Conservation (phyloP, 2,797 vertebrate species). For the Chrysocyon brachyurus region DNA sequence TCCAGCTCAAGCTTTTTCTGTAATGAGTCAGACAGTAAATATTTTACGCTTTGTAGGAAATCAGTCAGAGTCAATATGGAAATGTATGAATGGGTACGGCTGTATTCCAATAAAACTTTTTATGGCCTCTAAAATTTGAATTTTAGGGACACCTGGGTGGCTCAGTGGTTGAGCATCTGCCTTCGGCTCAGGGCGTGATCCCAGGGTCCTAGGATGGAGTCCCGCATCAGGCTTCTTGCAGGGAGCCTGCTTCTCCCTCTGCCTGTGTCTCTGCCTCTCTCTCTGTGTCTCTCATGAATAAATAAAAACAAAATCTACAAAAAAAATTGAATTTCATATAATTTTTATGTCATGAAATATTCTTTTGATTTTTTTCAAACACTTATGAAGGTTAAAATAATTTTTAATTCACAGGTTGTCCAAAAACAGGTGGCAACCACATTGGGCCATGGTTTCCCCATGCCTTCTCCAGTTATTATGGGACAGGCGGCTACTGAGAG, state of each 20-base stretch:
- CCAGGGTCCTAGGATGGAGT: too few species aligned
- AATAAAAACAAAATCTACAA: too few species aligned
- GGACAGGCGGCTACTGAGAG: not conserved
- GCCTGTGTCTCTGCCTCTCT: too few species aligned
- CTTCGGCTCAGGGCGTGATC: too few species aligned
- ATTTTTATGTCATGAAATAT: conserved; percentile 1
- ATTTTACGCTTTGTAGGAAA: not conserved
- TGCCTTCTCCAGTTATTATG: not conserved
- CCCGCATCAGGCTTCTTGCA: too few species aligned
- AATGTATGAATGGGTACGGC: not conserved
- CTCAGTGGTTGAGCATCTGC: too few species aligned
- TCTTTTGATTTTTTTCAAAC: not conserved
- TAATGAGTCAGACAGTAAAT: not conserved
- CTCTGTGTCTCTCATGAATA: too few species aligned
- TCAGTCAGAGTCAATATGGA: not conserved
- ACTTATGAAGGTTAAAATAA: not conserved
- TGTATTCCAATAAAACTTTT: not conserved
- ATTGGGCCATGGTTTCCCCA: not conserved
- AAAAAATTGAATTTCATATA: not conserved
- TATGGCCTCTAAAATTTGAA: not conserved
- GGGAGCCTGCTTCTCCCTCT: too few species aligned
- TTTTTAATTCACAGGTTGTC: not conserved
- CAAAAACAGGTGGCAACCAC: not conserved
- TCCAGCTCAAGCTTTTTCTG: not conserved
- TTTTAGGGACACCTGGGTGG: not conserved